Base-by-base conservation (phyloP, 2,113 vertebrate species). In the Girardinichthys multiradiatus region DNA sequence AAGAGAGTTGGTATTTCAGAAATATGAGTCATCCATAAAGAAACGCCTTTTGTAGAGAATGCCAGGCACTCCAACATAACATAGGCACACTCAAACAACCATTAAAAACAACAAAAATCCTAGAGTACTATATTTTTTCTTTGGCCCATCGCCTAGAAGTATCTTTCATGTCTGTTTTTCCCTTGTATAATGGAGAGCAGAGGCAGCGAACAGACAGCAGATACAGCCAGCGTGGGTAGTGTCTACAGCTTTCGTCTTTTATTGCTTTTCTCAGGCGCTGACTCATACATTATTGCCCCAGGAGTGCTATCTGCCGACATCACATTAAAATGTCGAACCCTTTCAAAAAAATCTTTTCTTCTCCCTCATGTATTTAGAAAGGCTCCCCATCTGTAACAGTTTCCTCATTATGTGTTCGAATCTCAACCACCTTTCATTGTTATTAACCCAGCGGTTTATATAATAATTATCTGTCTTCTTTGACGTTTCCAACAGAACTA, bases 241-340 rank as follows among this genome's bases (percentile, higher is more conserved):
- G 58, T 35, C 63, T 48, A 39, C 35, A 61, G 64, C 71, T 70
- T 74, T 83, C 45, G 66, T 42, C 26, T 73, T 81, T 78, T 61
- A 84, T 76, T 81, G 71, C 79, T 51, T 81, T 65, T 69, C 57
- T 88, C 77, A 68, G 67, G 31, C 64, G 72, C 66, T 86, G 90
- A 89, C 84, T 87, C 85, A 83, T 86, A 64, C 71, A 64, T 73
- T 68, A 76, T 69, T 80, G 51, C 65, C 57, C 74, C 57, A 51
- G 59, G 28, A 82, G 70, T 39, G 28, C 71, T 71, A 30, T 68
- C 82, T 82, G 82, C 70, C 79, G 64, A 67, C 77, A 68, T 71
- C 19, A 35, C 59, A 64, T 64, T 76, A 75, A n/a, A 82, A 84
- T 85, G 62, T 12, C 57, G 84, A 80, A 76, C 73, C 64, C 35